These are phyloP conservation scores for Eptatretus burgeri DNA, from an alignment of 2,113 vertebrate species.

Conservation along the genomic window DNA sequence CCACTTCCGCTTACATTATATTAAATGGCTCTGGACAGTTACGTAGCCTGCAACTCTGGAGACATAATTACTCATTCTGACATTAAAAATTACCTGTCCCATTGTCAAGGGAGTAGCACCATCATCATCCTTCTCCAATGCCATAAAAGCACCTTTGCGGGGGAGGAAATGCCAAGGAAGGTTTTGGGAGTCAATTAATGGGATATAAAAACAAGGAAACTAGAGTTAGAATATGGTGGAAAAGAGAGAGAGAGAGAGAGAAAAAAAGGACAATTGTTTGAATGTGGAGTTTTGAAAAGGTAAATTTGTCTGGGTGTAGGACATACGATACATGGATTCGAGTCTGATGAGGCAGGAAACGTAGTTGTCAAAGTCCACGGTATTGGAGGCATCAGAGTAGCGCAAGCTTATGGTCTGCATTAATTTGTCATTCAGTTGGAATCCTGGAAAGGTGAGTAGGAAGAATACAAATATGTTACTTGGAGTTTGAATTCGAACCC, in stretches of 20 bases:
- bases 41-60: too few relatives aligned
- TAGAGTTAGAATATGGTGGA: too few relatives aligned
- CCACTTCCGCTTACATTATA: too few relatives aligned
- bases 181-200: background rate
- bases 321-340: constrained; percentile 59
- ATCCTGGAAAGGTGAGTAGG: constrained; percentile 20
- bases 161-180: background rate
- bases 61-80: too few relatives aligned
- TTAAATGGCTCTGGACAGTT: too few relatives aligned
- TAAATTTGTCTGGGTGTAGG: background rate
- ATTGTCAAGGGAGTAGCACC: background rate
- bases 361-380: constrained; percentile 41
- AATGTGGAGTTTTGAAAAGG: background rate
- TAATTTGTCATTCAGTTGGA: constrained; percentile 30
- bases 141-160: background rate
- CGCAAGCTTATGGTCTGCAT: constrained; percentile 29
- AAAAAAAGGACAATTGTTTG: background rate
- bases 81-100: too few relatives aligned
- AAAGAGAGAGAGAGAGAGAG: background rate
- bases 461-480: background rate
- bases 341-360: constrained; percentile 35
- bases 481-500: background rate
- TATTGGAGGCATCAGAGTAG: constrained; percentile 18
- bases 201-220: too few relatives aligned
- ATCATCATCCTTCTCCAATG: constrained; percentile 2